Evolutionary conservation across 2,888 invertebrate genomes (phyloP).

Genomic region (Napeogenes inachia): DNA sequence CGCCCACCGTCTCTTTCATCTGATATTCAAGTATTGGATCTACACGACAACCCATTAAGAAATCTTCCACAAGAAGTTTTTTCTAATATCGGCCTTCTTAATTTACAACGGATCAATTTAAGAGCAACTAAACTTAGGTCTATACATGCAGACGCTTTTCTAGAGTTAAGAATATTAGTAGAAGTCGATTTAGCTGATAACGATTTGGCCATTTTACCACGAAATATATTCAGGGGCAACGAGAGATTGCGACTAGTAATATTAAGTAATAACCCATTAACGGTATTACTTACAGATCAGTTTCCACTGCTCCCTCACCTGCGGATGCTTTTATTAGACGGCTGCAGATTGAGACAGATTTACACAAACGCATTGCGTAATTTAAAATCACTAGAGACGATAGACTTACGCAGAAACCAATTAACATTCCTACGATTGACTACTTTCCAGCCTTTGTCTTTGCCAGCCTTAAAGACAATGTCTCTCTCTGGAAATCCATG

Average conservation of each 20-base stretch:
- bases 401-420: slow-evolving; percentile 89
- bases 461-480: slow-evolving; percentile 87
- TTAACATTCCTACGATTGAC: slow-evolving; percentile 80
- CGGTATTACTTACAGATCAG: slow-evolving; percentile 83
- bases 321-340: slow-evolving; percentile 86
- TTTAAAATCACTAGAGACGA: slow-evolving; percentile 83
- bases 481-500: slow-evolving; percentile 91
- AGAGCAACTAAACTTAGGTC: slow-evolving; percentile 85
- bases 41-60: slow-evolving; percentile 88
- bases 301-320: slow-evolving; percentile 90
- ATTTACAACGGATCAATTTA: slow-evolving; percentile 89
- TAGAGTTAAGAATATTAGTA: slow-evolving; percentile 88
- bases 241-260: slow-evolving; percentile 87
- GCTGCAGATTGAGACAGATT: slow-evolving; percentile 86
- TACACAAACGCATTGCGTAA: slow-evolving; percentile 87
- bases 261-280: slow-evolving; percentile 89
- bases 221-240: slow-evolving; percentile 90
- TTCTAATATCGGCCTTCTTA: slow-evolving; percentile 85
- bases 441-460: slow-evolving; percentile 70
- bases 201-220: slow-evolving; percentile 83
- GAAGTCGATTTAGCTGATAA: slow-evolving; percentile 93
- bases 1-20: slow-evolving; percentile 82
- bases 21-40: slow-evolving; percentile 83
- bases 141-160: slow-evolving; percentile 90
- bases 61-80: slow-evolving; percentile 87